Conservation (phyloP, 1,140 invertebrate species). For the Ceratina australensis region DNA sequence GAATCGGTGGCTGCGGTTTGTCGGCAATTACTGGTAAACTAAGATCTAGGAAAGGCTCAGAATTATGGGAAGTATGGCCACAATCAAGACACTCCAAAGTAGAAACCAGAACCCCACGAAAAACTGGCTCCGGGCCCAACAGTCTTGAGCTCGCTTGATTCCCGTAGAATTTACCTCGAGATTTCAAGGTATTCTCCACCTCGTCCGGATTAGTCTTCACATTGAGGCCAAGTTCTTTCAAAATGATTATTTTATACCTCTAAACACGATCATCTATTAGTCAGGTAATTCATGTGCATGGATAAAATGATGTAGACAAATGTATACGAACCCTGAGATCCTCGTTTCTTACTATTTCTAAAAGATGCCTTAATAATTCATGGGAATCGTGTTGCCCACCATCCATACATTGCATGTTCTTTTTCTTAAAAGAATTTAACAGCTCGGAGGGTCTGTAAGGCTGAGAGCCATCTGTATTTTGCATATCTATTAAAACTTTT, state of each 20-base stretch:
- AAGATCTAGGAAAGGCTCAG: constrained; percentile 96
- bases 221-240: constrained; percentile 85
- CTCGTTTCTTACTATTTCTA: constrained; percentile 88
- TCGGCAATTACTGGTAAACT: constrained; percentile 92
- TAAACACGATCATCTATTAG: constrained; percentile 71
- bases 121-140: constrained; percentile 88
- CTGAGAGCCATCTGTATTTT: constrained; percentile 77
- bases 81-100: constrained; percentile 95
- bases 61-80: constrained; percentile 89
- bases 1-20: constrained; percentile 83
- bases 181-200: constrained; percentile 86
- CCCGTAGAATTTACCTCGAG: constrained; percentile 90
- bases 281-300: not conserved
- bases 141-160: constrained; percentile 89
- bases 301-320: not conserved
- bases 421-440: constrained; percentile 87
- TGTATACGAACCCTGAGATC: constrained; percentile 68
- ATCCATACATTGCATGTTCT: constrained; percentile 92
- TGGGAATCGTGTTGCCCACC: constrained; percentile 98
- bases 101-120: constrained; percentile 93
- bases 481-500: constrained; percentile 75
- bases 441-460: constrained; percentile 87
- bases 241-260: constrained; percentile 88
- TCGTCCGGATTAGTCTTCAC: constrained; percentile 84
- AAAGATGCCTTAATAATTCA: constrained; percentile 92